phyloP scores from a whole-genome alignment of 2,113 vertebrate species.

The Grammomys surdaster region DNA sequence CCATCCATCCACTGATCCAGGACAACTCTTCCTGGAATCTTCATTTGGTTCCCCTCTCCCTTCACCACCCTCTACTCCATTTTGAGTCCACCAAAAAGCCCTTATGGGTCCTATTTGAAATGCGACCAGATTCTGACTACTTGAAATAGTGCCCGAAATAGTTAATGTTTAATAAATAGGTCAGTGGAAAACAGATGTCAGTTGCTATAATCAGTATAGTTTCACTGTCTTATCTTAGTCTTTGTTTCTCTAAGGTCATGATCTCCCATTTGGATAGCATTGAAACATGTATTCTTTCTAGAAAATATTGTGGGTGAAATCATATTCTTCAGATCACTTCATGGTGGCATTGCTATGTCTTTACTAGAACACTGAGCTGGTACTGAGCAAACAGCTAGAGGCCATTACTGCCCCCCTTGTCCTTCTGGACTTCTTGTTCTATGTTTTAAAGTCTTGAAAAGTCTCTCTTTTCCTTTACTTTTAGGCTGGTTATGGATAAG shows the following conservation, averaged over 20 bases:
- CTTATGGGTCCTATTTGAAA: not conserved
- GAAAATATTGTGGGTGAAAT: conserved; percentile 53
- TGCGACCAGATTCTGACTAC: not conserved
- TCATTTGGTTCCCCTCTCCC: not conserved
- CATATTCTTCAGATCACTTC: not conserved
- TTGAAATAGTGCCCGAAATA: not conserved
- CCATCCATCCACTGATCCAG: not conserved
- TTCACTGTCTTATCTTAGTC: not conserved
- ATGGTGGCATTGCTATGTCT: not conserved
- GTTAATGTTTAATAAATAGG: not conserved
- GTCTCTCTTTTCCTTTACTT: not conserved
- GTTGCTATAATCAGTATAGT: not conserved
- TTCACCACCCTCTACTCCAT: not conserved
- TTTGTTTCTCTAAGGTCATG: not conserved
- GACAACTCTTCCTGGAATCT: not conserved
- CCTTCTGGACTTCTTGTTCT: not conserved
- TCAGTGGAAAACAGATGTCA: not conserved
- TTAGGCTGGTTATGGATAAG: not conserved
- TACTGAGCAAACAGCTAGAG: not conserved
- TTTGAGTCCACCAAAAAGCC: not conserved
- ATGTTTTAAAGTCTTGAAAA: not conserved
- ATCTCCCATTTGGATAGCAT: not conserved
- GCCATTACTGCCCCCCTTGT: not conserved
- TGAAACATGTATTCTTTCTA: conserved; percentile 44
- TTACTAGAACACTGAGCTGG: not conserved